Conservation (phyloP, 2,113 vertebrate species). For the Crypturellus undulatus region DNA sequence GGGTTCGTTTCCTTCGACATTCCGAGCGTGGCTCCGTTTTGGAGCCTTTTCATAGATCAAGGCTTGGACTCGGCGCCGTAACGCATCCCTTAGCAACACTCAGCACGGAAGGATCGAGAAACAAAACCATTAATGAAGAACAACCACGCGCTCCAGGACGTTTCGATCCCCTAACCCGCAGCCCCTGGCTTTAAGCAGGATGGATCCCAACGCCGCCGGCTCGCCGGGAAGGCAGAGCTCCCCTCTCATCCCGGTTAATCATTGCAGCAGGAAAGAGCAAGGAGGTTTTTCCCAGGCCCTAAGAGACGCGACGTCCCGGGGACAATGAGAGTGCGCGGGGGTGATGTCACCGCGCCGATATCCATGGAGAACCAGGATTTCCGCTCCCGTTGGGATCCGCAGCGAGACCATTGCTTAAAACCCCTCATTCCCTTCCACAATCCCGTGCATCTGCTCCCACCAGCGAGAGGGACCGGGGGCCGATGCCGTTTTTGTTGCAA, state of each 20-base stretch:
- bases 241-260: rapidly evolving
- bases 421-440: background rate
- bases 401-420: background rate
- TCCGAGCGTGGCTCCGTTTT: too few relatives aligned
- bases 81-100: background rate
- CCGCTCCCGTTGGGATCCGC: background rate
- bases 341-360: background rate
- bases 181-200: background rate
- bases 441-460: too few relatives aligned
- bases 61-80: too few relatives aligned
- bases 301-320: rapidly evolving
- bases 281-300: background rate
- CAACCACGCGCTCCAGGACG: background rate
- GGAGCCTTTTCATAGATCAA: background rate
- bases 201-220: background rate
- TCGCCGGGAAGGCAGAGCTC: background rate
- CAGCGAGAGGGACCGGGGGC: too few relatives aligned
- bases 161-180: background rate
- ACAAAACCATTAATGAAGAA: background rate
- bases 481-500: too few relatives aligned
- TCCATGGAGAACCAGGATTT: background rate
- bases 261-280: background rate
- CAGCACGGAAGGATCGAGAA: background rate
- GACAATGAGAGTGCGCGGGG: background rate
- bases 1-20: background rate